phyloP scores from a whole-genome alignment of 2,888 invertebrate species.

The Lymantria monacha region DNA sequence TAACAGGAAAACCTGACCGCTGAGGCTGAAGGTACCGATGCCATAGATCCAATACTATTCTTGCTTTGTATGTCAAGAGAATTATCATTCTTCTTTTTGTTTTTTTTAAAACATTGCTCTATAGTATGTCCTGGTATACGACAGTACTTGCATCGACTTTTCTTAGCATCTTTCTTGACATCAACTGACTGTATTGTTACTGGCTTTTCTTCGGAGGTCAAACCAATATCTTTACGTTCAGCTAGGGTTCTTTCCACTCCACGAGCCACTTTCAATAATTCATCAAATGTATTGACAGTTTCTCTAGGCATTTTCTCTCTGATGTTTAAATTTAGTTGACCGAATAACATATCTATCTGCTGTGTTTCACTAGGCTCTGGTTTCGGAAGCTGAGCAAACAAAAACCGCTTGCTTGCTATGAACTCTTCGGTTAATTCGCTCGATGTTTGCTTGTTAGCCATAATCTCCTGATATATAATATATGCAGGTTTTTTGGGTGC shows the following conservation, averaged over 20 bases:
- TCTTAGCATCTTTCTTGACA: not conserved
- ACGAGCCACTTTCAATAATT: constrained; percentile 4
- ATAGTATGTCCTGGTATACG: not conserved
- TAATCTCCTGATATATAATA: not conserved
- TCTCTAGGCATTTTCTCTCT: constrained; percentile 5
- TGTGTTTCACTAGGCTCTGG: not conserved
- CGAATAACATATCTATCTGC: constrained; percentile 6
- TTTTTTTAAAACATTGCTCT: not conserved
- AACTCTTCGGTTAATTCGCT: not conserved
- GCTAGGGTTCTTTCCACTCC: constrained; percentile 1
- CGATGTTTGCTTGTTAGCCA: not conserved
- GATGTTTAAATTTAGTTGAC: constrained; percentile 6
- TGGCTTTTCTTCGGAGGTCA: not conserved
- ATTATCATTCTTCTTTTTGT: not conserved
- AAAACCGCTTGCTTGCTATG: not conserved
- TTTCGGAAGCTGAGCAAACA: constrained; percentile 1
- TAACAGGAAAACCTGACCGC: constrained; percentile 1
- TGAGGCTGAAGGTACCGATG: not conserved
- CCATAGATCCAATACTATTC: not conserved
- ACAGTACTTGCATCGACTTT: not conserved
- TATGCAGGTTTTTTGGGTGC: constrained; percentile 2
- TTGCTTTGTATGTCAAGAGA: not conserved
- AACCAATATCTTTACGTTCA: constrained; percentile 1
- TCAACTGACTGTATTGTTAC: not conserved
- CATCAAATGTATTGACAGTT: constrained; percentile 4